phyloP scores from a whole-genome alignment of 2,888 invertebrate species.

The Caenorhabditis doughertyi region DNA sequence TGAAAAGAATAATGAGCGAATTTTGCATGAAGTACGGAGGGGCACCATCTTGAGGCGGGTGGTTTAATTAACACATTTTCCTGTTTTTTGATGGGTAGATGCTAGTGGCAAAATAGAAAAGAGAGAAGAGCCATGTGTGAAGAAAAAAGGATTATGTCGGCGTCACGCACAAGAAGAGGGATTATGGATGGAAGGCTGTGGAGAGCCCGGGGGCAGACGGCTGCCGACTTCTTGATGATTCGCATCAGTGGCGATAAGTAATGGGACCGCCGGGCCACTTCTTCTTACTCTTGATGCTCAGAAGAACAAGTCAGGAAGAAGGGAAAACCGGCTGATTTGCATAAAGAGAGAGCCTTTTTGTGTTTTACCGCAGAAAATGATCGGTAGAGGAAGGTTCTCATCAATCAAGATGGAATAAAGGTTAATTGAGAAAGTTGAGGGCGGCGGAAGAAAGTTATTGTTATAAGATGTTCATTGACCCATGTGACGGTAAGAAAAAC shows the following conservation, averaged over 20 bases:
- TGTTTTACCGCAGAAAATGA: slow-evolving; percentile 49
- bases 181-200: slow-evolving; percentile 62
- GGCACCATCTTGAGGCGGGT: slow-evolving; percentile 47
- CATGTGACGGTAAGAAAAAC: slow-evolving; percentile 55
- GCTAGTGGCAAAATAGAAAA: neutral
- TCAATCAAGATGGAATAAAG: slow-evolving; percentile 48
- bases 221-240: slow-evolving; percentile 55
- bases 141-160: slow-evolving; percentile 65
- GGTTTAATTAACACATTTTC: slow-evolving; percentile 61
- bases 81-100: slow-evolving; percentile 60
- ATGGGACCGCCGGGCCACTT: slow-evolving; percentile 44
- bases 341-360: slow-evolving; percentile 56
- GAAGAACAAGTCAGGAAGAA: slow-evolving; percentile 37
- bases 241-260: slow-evolving; percentile 65
- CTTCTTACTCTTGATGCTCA: slow-evolving; percentile 29
- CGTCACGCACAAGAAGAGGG: slow-evolving; percentile 56
- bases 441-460: slow-evolving; percentile 49
- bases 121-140: slow-evolving; percentile 36
- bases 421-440: slow-evolving; percentile 64
- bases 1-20: slow-evolving; percentile 55
- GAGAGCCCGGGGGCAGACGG: slow-evolving; percentile 58
- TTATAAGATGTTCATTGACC: slow-evolving; percentile 56
- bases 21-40: slow-evolving; percentile 10
- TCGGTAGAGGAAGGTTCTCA: slow-evolving; percentile 26
- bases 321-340: slow-evolving; percentile 54